phyloP scores from a whole-genome alignment of 1,140 invertebrate genomes.

The Lepidotrigona ventralis region DNA sequence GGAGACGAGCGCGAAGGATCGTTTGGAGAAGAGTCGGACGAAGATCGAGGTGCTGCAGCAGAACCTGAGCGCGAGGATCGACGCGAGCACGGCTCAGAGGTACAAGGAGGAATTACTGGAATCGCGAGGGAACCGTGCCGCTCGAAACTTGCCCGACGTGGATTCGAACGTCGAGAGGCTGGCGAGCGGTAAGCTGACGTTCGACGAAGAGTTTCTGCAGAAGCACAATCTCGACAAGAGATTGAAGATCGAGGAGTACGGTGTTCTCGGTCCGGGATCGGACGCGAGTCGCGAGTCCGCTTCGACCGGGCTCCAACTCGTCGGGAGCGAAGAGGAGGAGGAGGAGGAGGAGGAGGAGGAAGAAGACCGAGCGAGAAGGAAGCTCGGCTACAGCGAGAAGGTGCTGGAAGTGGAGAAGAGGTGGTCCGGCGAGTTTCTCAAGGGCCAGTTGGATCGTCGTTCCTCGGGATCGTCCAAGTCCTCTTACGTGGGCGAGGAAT shows the following conservation, averaged over 20 bases:
- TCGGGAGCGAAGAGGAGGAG: constrained; percentile 23
- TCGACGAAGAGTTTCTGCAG: constrained; percentile 70
- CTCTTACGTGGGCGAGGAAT: constrained; percentile 72
- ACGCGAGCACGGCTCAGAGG: constrained; percentile 66
- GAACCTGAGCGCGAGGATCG: constrained; percentile 70
- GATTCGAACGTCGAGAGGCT: constrained; percentile 53
- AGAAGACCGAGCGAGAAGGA: neutral
- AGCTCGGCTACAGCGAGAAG: constrained; percentile 69
- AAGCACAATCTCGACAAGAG: constrained; percentile 68
- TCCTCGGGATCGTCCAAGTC: constrained; percentile 75
- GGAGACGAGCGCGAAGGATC: constrained; percentile 6
- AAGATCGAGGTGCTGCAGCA: constrained; percentile 72
- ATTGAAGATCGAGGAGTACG: constrained; percentile 70
- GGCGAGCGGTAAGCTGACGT: constrained; percentile 52
- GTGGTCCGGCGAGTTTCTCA: constrained; percentile 75
- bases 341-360: neutral
- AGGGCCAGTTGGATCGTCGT: constrained; percentile 62
- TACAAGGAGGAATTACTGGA: constrained; percentile 66
- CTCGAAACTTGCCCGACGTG: constrained; percentile 49
- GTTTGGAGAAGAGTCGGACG: constrained; percentile 53
- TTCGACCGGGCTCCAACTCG: constrained; percentile 43
- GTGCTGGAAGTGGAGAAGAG: constrained; percentile 73
- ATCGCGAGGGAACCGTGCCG: neutral
- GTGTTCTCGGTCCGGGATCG: constrained; percentile 7
- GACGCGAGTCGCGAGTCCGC: constrained; percentile 59